Percentiles rank a stretch among this genome's conserved stretches.
These are phyloP conservation scores for Ichneumon xanthorius DNA, from an alignment of 2,888 invertebrate genomes.

Conservation along the genomic window DNA sequence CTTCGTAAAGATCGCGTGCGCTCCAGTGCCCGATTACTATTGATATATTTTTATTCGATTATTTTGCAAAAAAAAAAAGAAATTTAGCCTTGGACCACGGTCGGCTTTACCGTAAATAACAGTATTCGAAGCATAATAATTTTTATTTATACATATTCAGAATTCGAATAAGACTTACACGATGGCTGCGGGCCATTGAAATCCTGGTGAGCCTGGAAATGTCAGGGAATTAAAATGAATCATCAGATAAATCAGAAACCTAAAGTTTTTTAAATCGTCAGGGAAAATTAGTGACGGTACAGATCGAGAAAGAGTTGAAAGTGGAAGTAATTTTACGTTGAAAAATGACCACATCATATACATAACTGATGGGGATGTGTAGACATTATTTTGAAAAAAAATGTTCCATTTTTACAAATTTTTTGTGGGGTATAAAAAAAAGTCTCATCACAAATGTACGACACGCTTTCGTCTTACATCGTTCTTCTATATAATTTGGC, in stretches of 20 bases:
- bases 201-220: neutral
- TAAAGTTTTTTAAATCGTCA: no score
- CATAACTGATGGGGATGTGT: no score
- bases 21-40: conserved; percentile 97
- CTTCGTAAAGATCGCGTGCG: conserved; percentile 96
- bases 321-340: no score
- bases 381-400: neutral
- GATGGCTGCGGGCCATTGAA: neutral
- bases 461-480: no score
- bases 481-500: no score
- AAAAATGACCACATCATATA: no score
- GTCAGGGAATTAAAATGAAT: neutral
- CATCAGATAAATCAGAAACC: no score
- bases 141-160: neutral
- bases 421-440: no score
- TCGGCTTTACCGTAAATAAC: neutral
- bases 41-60: conserved; percentile 80
- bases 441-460: no score
- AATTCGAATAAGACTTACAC: neutral
- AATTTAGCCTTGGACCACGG: neutral
- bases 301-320: no score
- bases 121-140: conserved; percentile 1
- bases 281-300: no score
- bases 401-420: neutral
- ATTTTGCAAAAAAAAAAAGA: neutral